Evolutionary conservation across 2,888 invertebrate species (phyloP), one percentile per base, ranked within the genome.

Genomic region (Leptothorax acervorum): DNA sequence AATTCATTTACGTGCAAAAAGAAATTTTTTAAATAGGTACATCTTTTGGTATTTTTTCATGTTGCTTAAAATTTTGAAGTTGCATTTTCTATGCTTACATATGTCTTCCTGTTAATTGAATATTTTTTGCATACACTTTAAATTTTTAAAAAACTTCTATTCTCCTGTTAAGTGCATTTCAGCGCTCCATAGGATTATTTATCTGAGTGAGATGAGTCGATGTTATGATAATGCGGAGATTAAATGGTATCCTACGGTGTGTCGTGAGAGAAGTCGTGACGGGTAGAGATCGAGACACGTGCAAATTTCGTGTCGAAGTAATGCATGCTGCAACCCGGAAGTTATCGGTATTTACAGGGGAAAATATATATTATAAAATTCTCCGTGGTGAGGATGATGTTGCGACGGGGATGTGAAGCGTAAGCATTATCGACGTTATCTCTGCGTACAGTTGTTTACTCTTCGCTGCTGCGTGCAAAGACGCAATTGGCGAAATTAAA

Each of bases 231-330:
- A 71, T 73, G 79, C 45, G 18, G 23, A 12, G 9, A 9, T 81
- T 74, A 73, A 81, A 81, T 73, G 39, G 28, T 81, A 48, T 60
- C 60, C 48, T 79, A 74, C 74, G 2, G 18, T 65, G 62, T 76
- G 51, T 63, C 63, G 0, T 35, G 35, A 35, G 35, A 35, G 35
- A 35, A 35, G 35, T 35, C 35, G 78, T 82, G 82, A 60, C 35
- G 79, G 76, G 12, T 74, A 45, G 15, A 63, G 18, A 76, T 78
- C 78, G 82, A 82, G 82, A 82, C 82, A 82, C 79, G 75, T 78
- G 82, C 82, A 62, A 78, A 63, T 63, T 78, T 65, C 78, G 78
- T 76, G 78, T 82, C 78, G 63, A 42, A 42, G n/a, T 82, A 75
- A 55, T 71, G 63, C 82, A 82, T 82, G 78, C 78, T 53, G 18